phyloP scores from a whole-genome alignment of 2,113 vertebrate genomes.

The Rhea pennata region DNA sequence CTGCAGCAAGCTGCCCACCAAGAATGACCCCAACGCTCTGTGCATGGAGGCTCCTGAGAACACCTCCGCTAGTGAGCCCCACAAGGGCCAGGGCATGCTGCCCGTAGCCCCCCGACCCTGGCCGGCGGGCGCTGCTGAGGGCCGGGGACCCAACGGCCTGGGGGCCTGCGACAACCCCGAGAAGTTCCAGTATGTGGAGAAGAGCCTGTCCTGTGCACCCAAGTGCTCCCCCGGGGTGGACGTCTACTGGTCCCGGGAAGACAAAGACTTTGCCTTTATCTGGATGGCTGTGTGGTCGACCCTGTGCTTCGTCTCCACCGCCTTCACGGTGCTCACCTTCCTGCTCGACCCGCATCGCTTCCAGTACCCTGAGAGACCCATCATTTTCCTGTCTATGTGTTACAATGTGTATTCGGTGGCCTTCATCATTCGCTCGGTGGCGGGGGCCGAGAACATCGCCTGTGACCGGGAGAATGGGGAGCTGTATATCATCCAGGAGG shows the following conservation, averaged over 20 bases:
- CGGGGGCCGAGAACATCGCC: constrained; percentile 93
- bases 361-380: constrained; percentile 97
- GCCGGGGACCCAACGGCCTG: constrained; percentile 57
- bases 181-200: constrained; percentile 95
- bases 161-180: constrained; percentile 89
- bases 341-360: constrained; percentile 95
- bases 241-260: constrained; percentile 93
- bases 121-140: constrained; percentile 66
- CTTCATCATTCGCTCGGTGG: constrained; percentile 94
- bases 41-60: constrained; percentile 99
- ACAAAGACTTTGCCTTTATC: constrained; percentile 96
- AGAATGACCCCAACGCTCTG: constrained; percentile 94
- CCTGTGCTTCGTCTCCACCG: constrained; percentile 94
- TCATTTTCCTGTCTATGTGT: constrained; percentile 99
- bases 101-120: constrained; percentile 84
- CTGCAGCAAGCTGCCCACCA: constrained; percentile 91
- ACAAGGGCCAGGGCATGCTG: constrained; percentile 89
- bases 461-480: constrained; percentile 92
- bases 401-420: constrained; percentile 97
- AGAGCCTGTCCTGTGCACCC: constrained; percentile 91
- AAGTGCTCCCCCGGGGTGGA: constrained; percentile 91
- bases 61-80: constrained; percentile 81
- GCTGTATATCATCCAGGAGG: constrained; percentile 95
- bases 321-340: constrained; percentile 97
- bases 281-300: constrained; percentile 98